Percentiles rank a stretch among this genome's conserved stretches.
Evolutionary conservation across 2,113 vertebrate genomes (phyloP).

Genomic region (Eudyptes chrysolophus): DNA sequence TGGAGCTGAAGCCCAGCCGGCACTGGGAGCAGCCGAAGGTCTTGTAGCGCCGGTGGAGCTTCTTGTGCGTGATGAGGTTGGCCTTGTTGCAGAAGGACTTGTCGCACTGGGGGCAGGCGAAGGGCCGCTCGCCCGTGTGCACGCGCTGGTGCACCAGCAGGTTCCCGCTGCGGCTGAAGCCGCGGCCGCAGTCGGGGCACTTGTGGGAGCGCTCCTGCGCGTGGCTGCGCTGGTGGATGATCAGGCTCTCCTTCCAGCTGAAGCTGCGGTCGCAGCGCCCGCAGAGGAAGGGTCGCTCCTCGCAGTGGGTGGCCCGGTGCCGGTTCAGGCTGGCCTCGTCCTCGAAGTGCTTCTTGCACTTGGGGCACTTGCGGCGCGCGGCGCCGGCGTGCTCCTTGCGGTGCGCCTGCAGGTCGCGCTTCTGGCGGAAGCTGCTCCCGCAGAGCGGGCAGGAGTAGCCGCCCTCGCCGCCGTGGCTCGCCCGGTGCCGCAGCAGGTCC

Average conservation of each 20-base stretch:
- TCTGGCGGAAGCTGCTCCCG: not conserved
- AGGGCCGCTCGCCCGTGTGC: constrained; percentile 81
- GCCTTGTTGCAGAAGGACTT: constrained; percentile 66
- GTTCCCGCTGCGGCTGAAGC: constrained; percentile 63
- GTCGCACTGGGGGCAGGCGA: constrained; percentile 75
- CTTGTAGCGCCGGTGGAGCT: constrained; percentile 54
- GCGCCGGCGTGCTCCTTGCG: not conserved
- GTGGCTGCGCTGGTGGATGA: constrained; percentile 1
- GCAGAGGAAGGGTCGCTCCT: constrained; percentile 81
- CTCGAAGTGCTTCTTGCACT: not conserved
- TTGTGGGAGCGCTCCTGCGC: not conserved
- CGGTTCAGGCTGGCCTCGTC: constrained; percentile 79
- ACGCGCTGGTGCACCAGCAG: constrained; percentile 74
- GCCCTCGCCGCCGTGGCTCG: constrained; percentile 73
- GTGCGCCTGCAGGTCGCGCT: not conserved
- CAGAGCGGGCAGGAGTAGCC: not conserved
- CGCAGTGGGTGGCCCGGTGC: constrained; percentile 75
- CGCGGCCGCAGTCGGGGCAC: constrained; percentile 68
- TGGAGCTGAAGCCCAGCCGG: constrained; percentile 44
- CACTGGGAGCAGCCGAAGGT: constrained; percentile 42
- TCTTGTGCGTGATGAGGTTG: constrained; percentile 64
- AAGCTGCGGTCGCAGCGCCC: constrained; percentile 75
- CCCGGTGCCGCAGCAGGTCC: constrained; percentile 85
- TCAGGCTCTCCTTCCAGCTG: constrained; percentile 60
- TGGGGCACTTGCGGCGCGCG: not conserved